A percentile compares a stretch with the other conserved stretches of the same genome.
phyloP scores from a whole-genome alignment of 2,113 vertebrate genomes.

The Balaeniceps rex region DNA sequence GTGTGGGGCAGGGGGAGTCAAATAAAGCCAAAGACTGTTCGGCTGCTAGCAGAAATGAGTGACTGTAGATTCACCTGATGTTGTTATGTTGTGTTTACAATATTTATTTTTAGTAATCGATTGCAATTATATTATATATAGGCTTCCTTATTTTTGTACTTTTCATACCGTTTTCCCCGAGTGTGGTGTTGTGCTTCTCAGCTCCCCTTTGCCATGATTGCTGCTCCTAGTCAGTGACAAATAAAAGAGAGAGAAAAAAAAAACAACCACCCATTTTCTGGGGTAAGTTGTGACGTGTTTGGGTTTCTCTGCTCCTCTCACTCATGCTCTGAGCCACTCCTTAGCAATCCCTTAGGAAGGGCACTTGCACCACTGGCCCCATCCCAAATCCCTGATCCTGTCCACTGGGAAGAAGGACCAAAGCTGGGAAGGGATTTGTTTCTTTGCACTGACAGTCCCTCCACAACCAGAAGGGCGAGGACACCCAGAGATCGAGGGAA shows the following conservation, averaged over 20 bases:
- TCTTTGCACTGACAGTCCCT: neutral
- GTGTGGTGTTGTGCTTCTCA: neutral
- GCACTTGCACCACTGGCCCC: neutral
- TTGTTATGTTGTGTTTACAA: constrained; percentile 26
- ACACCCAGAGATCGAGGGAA: neutral
- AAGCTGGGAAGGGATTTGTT: neutral
- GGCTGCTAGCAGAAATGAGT: constrained; percentile 10
- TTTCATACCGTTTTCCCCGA: neutral
- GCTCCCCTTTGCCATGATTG: constrained; percentile 8
- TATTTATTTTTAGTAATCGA: constrained; percentile 62
- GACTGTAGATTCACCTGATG: constrained; percentile 32
- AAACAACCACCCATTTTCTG: neutral
- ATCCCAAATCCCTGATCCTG: neutral
- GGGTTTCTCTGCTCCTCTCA: neutral
- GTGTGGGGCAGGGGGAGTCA: neutral
- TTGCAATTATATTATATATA: constrained; percentile 11
- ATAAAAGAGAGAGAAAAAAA: constrained; percentile 23
- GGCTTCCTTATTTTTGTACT: constrained; percentile 54
- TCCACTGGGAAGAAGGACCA: neutral
- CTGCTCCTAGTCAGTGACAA: constrained; percentile 38
- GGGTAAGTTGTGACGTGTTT: neutral
- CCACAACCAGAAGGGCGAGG: neutral
- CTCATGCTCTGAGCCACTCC: neutral
- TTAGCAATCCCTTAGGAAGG: neutral
- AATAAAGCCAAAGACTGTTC: constrained; percentile 58